Percentiles rank a stretch among this genome's conserved stretches.
phyloP scores from a whole-genome alignment of 2,888 invertebrate genomes.

The Gonocerus acuteangulatus region DNA sequence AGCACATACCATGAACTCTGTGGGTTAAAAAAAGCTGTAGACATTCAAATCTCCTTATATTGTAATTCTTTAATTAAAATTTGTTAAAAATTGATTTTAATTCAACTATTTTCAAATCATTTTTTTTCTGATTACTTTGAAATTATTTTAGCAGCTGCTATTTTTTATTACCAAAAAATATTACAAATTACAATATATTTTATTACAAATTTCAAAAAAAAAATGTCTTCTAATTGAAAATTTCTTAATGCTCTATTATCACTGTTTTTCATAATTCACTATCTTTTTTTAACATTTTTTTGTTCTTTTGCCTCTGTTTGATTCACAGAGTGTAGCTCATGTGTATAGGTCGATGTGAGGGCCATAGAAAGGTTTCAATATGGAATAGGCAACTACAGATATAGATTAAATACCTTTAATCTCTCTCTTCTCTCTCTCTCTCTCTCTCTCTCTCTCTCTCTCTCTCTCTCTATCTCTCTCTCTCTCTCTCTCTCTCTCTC shows the following conservation, averaged over 20 bases:
- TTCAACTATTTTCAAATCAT: no score
- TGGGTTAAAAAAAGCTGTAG: no score
- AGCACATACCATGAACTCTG: no score
- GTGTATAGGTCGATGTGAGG: slow-evolving; percentile 8
- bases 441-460: slow-evolving; percentile 13
- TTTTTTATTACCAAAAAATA: no score
- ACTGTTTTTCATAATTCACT: background rate
- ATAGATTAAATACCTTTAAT: background rate
- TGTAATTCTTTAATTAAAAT: no score
- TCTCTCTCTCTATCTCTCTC: background rate
- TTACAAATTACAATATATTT: no score
- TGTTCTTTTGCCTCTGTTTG: slow-evolving; percentile 29
- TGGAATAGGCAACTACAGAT: background rate
- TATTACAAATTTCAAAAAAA: background rate
- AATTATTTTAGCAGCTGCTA: no score
- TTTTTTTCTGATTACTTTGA: no score
- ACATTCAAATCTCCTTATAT: no score
- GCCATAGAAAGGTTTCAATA: slow-evolving; percentile 2
- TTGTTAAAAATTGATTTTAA: no score
- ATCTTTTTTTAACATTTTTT: slow-evolving; percentile 15
- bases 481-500: slow-evolving; percentile 19
- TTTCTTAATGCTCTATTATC: no score
- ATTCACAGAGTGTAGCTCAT: slow-evolving; percentile 18
- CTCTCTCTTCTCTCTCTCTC: slow-evolving; percentile 14
- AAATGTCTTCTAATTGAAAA: no score